Evolutionary conservation across 2,888 invertebrate species (phyloP), one percentile per base, ranked within the genome.

Genomic region (Platycheirus albimanus): DNA sequence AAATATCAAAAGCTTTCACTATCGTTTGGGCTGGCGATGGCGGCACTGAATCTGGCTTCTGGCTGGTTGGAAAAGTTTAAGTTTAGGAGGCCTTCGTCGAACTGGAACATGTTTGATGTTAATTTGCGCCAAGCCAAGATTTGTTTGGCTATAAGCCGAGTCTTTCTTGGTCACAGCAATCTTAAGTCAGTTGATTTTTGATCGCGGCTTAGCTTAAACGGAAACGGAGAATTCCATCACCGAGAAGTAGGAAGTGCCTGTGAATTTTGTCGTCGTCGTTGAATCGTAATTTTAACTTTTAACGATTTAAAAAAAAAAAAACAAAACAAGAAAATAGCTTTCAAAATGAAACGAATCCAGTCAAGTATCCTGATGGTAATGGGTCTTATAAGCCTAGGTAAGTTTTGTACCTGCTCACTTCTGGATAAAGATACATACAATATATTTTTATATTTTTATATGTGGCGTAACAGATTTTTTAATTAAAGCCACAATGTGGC

Each of bases 341-440:
- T 33, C 20, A 87, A 64, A 7, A 89, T 89, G 89, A 84, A 86
- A 77, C 84, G 85, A 28, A 56, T 86, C 52, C 85, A 86, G 78
- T 64, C 86, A 38, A 87, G 86, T 86, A 61, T 81, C 66, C 54
- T 88, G 64, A 86, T 89, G 78, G 79, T 87, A 85, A 86, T 89
- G 81, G 87, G 86, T 54, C 61, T 86, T 38, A 49, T 85, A 24
- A 85, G 86, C 69, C 85, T 85, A 38, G 89, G 89, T 89, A 87
- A 89, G 88, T 88, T 20, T 17, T 56, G 17, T 24, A 15, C 51
- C 43, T 51, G 28, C 11, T 28, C 6, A 24, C 3, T 4, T 6
- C 24, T 24, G n/a, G 24, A 24, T 24, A 6, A 24, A 24, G 3
- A 13, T 3, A 3, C 2, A 17, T 28, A n/a, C 13, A 13, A 11